These are phyloP conservation scores for Clarias pachynema DNA, from an alignment of 2,797 vertebrate genomes.

Conservation along the genomic window DNA sequence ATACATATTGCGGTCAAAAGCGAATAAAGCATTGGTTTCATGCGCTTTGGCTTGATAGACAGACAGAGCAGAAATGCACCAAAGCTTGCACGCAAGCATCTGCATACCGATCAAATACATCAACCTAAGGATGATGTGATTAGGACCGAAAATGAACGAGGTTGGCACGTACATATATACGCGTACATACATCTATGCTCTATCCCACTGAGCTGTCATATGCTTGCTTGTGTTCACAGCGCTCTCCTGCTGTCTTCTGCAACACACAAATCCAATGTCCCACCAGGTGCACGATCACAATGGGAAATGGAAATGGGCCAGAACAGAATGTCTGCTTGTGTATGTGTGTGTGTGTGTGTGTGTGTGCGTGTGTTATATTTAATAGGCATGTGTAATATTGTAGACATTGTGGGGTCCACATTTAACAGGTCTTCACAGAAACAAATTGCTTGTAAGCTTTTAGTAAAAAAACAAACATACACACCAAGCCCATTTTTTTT, in stretches of 20 bases:
- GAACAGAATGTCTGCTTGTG: background rate
- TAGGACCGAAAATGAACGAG: constrained; percentile 33
- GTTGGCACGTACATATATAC: constrained; percentile 46
- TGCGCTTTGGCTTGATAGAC: constrained; percentile 13
- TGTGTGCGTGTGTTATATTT: background rate
- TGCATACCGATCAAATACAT: constrained; percentile 23
- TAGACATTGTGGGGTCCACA: background rate
- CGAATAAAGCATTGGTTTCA: background rate
- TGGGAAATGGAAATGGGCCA: constrained; percentile 33
- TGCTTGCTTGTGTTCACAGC: constrained; percentile 48
- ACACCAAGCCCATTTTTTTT: background rate
- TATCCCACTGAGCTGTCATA: constrained; percentile 59
- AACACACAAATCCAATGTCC: constrained; percentile 46
- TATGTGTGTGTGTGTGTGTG: constrained; percentile 3
- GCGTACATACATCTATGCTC: constrained; percentile 17
- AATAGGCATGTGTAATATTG: background rate
- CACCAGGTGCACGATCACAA: constrained; percentile 46
- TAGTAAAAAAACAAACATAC: background rate
- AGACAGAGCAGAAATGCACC: background rate
- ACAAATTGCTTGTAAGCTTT: background rate
- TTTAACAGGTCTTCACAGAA: background rate
- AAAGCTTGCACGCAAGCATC: background rate
- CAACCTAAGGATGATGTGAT: constrained; percentile 52
- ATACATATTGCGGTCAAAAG: background rate
- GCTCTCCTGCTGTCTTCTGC: constrained; percentile 42